Evolutionary conservation across 1,140 invertebrate genomes (phyloP).

Genomic region (Solen grandis): DNA sequence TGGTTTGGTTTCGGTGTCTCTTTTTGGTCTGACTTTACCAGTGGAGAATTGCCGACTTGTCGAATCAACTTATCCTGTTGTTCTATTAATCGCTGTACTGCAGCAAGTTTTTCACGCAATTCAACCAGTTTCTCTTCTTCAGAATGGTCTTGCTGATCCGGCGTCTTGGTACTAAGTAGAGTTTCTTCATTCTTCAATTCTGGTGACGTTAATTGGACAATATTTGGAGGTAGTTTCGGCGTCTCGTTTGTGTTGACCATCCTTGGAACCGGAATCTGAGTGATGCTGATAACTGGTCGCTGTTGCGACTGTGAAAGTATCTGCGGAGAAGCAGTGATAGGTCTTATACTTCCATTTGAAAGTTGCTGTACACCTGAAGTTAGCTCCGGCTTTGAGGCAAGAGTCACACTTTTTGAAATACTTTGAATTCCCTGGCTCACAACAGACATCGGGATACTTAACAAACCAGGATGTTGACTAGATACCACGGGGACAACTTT

Average conservation of each 20-base stretch:
- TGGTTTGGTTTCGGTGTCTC: not conserved
- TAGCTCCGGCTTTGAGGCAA: too few relatives aligned
- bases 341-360: not conserved
- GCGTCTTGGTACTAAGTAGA: too few relatives aligned
- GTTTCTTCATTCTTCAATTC: too few relatives aligned
- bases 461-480: too few relatives aligned
- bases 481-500: too few relatives aligned
- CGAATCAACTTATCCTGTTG: constrained; percentile 6
- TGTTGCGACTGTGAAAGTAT: not conserved
- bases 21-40: constrained; percentile 4
- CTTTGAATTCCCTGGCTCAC: too few relatives aligned
- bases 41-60: not conserved
- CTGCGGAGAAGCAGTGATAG: not conserved
- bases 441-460: too few relatives aligned
- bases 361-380: too few relatives aligned
- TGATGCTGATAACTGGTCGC: not conserved
- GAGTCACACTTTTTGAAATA: too few relatives aligned
- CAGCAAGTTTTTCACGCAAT: constrained; percentile 8
- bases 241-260: not conserved
- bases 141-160: not conserved
- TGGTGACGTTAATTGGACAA: not conserved
- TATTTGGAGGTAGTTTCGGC: constrained; percentile 20
- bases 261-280: constrained; percentile 27
- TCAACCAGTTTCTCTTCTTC: constrained; percentile 12
- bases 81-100: constrained; percentile 15